A percentile compares a stretch with the other conserved stretches of the same genome.
Conservation (phyloP, 2,797 vertebrate genomes). For the Enoplosus armatus region DNA sequence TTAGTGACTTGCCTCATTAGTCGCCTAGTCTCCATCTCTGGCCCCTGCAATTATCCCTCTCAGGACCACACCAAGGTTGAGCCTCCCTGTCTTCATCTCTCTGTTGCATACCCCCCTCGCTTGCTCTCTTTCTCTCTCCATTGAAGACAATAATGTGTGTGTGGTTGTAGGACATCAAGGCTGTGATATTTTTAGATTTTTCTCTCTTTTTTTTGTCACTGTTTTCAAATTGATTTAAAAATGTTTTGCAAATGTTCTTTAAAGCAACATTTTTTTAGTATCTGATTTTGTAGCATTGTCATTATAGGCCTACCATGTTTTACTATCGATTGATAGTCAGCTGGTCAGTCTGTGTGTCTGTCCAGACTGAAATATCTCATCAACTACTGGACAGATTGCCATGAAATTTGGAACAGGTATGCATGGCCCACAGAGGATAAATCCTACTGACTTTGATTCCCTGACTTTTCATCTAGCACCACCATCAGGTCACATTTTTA, state of each 20-base stretch:
- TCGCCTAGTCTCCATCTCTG: slow-evolving; percentile 67
- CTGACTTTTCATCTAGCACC: background rate
- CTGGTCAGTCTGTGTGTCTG: no score
- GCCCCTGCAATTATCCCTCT: slow-evolving; percentile 73
- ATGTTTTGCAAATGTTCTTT: background rate
- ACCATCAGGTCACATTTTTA: background rate
- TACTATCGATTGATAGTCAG: background rate
- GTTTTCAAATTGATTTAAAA: background rate
- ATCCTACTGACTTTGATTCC: no score
- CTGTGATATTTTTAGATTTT: slow-evolving; percentile 14
- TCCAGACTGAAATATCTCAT: background rate
- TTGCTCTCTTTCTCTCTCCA: background rate
- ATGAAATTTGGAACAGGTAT: background rate
- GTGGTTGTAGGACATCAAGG: background rate
- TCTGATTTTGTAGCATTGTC: background rate
- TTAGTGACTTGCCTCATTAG: slow-evolving; percentile 84
- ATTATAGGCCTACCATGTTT: no score
- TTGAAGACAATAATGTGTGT: slow-evolving; percentile 2
- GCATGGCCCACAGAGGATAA: background rate
- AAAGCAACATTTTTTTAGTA: background rate
- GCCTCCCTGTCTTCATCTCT: slow-evolving; percentile 41
- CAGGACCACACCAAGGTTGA: slow-evolving; percentile 68
- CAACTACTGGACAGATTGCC: background rate
- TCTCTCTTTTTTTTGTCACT: background rate
- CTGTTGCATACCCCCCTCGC: background rate